These are phyloP conservation scores for Gymnorhina tibicen DNA, from an alignment of 2,113 vertebrate species.

Conservation along the genomic window DNA sequence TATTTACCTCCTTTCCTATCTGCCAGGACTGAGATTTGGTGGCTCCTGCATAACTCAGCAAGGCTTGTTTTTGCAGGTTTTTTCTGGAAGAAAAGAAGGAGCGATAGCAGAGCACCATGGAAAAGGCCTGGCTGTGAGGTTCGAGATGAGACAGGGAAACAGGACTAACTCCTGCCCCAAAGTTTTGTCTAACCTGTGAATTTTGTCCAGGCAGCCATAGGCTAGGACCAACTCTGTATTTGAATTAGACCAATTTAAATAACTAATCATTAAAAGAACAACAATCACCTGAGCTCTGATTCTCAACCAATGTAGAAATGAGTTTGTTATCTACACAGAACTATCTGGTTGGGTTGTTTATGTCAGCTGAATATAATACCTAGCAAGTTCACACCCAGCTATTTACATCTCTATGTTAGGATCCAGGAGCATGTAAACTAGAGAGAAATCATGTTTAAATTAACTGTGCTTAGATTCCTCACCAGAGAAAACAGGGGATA, in stretches of 20 bases:
- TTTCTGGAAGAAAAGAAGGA: background rate
- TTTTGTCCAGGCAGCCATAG: background rate
- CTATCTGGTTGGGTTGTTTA: constrained; percentile 50
- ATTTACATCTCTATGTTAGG: constrained; percentile 37
- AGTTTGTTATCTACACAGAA: constrained; percentile 35
- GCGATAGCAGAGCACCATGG: accelerated
- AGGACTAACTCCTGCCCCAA: background rate
- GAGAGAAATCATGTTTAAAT: constrained; percentile 4
- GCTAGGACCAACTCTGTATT: background rate
- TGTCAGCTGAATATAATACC: constrained; percentile 51
- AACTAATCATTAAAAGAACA: constrained; percentile 33
- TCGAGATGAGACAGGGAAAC: accelerated
- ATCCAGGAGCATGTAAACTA: constrained; percentile 35
- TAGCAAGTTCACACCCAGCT: constrained; percentile 37
- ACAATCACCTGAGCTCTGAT: background rate
- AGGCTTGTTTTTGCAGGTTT: constrained; percentile 45
- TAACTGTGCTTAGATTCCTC: background rate
- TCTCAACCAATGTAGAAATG: background rate
- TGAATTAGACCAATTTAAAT: constrained; percentile 22
- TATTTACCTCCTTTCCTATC: constrained; percentile 1
- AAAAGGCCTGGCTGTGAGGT: background rate
- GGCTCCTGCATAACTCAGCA: background rate
- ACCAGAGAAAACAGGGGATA: background rate
- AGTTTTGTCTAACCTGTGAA: background rate
- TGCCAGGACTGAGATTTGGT: background rate